Evolutionary conservation across 2,888 invertebrate species (phyloP).

Genomic region (Andrena dorsata): DNA sequence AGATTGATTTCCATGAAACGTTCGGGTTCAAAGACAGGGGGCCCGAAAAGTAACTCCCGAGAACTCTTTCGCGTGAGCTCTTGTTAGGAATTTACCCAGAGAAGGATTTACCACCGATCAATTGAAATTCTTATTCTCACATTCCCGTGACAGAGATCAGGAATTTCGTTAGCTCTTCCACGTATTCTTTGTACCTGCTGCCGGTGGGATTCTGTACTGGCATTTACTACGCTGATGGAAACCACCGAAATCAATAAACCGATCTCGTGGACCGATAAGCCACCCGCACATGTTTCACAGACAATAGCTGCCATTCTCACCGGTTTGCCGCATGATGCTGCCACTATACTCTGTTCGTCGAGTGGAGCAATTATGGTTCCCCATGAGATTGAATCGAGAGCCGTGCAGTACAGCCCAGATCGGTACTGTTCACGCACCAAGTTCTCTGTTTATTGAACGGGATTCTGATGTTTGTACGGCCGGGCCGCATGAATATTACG

Average conservation of each 20-base stretch:
- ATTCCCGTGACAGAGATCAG: not conserved
- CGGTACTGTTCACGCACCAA: conserved; percentile 3
- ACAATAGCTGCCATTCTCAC: conserved; percentile 62
- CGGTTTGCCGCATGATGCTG: conserved; percentile 48
- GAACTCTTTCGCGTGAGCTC: not conserved
- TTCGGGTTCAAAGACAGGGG: not conserved
- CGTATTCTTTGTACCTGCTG: conserved; percentile 27
- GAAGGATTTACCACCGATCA: not conserved
- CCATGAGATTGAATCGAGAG: not conserved
- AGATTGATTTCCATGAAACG: conserved; percentile 48
- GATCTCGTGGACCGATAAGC: conserved; percentile 59
- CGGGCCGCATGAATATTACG: not conserved
- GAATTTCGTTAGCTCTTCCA: not conserved
- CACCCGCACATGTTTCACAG: conserved; percentile 52
- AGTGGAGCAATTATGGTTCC: conserved; percentile 44
- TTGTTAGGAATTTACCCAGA: not conserved
- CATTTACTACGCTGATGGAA: conserved; percentile 78
- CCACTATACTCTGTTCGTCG: conserved; percentile 17
- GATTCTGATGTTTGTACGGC: not conserved
- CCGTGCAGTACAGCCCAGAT: conserved; percentile 9
- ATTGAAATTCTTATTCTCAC: too few species aligned
- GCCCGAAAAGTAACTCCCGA: not conserved
- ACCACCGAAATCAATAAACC: conserved; percentile 80
- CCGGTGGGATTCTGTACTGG: conserved; percentile 76
- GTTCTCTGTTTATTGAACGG: not conserved